A percentile compares a stretch with the other conserved stretches of the same genome.
Evolutionary conservation across 2,113 vertebrate species (phyloP).

Genomic region (Eira barbara): DNA sequence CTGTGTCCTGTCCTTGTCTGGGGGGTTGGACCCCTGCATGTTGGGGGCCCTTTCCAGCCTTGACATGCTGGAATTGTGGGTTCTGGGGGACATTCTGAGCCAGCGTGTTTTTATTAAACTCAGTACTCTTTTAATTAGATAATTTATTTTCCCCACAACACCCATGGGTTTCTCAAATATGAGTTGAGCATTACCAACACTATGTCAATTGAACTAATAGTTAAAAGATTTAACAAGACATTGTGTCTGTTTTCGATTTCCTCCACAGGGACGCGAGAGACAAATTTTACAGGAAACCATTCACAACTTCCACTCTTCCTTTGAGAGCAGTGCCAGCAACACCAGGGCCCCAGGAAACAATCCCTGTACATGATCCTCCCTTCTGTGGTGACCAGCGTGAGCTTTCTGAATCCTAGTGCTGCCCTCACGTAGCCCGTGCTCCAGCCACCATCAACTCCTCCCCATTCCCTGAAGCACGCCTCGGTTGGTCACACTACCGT

Average conservation of each 20-base stretch:
- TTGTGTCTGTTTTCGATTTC: constrained; percentile 60
- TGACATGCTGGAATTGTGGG: neutral
- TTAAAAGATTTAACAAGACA: constrained; percentile 55
- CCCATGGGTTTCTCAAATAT: neutral
- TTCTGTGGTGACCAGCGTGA: neutral
- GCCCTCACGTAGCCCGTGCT: neutral
- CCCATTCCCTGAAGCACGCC: neutral
- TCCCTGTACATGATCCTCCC: constrained; percentile 85
- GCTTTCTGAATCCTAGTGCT: neutral
- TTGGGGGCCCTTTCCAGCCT: neutral
- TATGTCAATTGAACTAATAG: neutral
- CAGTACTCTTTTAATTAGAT: neutral
- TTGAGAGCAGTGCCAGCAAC: constrained; percentile 98
- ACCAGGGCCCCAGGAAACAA: constrained; percentile 87
- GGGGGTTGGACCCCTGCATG: neutral
- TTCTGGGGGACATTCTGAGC: neutral
- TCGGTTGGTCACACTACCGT: neutral
- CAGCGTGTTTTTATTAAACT: constrained; percentile 9
- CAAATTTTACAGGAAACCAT: constrained; percentile 98
- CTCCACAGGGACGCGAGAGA: constrained; percentile 92
- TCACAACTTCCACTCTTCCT: constrained; percentile 98
- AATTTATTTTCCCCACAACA: neutral
- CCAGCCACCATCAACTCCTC: neutral
- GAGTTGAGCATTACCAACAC: neutral
- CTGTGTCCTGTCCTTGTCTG: neutral